Conservation (phyloP, 2,888 invertebrate species). For the Plebejus anna region DNA sequence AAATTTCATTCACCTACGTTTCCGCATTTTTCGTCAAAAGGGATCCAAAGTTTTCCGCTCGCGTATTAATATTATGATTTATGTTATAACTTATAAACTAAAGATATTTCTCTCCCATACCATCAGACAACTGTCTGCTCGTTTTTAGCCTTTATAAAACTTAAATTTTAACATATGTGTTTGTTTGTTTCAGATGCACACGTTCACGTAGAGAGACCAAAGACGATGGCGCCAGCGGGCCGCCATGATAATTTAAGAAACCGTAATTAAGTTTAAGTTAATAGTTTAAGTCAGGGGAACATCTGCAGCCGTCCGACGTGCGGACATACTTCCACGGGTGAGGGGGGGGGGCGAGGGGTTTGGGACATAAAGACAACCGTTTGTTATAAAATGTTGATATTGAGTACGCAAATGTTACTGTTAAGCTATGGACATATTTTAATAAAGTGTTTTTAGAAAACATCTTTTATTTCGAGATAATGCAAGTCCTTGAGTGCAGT, state of each 20-base stretch:
- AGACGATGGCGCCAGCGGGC: slow-evolving; percentile 55
- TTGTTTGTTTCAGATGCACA: slow-evolving; percentile 60
- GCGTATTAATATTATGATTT: too few species aligned
- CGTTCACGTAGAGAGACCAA: slow-evolving; percentile 59
- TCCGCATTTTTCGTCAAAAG: too few species aligned
- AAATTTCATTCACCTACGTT: too few species aligned
- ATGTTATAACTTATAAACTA: too few species aligned
- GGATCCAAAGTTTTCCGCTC: too few species aligned
- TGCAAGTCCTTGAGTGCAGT: background rate
- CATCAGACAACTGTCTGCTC: background rate
- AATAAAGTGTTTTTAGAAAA: slow-evolving; percentile 60
- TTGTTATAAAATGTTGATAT: slow-evolving; percentile 32
- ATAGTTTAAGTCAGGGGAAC: slow-evolving; percentile 61
- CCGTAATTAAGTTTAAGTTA: slow-evolving; percentile 73
- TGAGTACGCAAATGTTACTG: slow-evolving; percentile 53
- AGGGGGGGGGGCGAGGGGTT: slow-evolving; percentile 29
- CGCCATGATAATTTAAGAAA: slow-evolving; percentile 62
- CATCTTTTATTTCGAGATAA: slow-evolving; percentile 16
- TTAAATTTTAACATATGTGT: background rate
- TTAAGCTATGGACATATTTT: slow-evolving; percentile 65
- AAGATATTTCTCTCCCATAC: too few species aligned
- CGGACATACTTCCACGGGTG: slow-evolving; percentile 64
- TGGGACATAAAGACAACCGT: slow-evolving; percentile 57
- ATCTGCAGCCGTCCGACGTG: slow-evolving; percentile 51
- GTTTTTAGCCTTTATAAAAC: background rate